Conservation (phyloP, 2,797 vertebrate genomes). For the Protonibea diacanthus region DNA sequence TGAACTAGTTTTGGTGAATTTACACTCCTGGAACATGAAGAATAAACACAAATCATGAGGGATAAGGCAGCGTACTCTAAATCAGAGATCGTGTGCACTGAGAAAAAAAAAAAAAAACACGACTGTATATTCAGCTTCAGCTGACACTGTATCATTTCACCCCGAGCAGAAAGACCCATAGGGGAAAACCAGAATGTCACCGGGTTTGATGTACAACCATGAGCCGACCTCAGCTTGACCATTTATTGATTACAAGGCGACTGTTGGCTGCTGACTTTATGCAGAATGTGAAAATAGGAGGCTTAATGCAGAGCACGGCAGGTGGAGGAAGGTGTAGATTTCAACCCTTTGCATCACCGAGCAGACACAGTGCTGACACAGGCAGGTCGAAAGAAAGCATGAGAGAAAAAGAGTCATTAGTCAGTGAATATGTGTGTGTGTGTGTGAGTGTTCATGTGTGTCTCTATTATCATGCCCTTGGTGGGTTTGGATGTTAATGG, state of each 20-base stretch:
- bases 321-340: conserved; percentile 63
- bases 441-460: conserved; percentile 33
- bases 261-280: conserved; percentile 72
- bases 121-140: conserved; percentile 38
- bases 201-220: conserved; percentile 68
- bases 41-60: conserved; percentile 24
- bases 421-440: conserved; percentile 29
- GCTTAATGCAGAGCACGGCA: conserved; percentile 42
- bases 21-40: conserved; percentile 21
- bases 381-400: conserved; percentile 52
- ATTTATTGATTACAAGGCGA: conserved; percentile 63
- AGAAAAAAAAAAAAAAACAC: conserved; percentile 3
- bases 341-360: conserved; percentile 67
- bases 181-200: conserved; percentile 63
- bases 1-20: conserved; percentile 31
- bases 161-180: conserved; percentile 43
- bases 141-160: conserved; percentile 59
- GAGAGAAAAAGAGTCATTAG: conserved; percentile 52
- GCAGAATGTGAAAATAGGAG: conserved; percentile 63
- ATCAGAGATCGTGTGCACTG: conserved; percentile 34
- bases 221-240: conserved; percentile 70
- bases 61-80: conserved; percentile 28
- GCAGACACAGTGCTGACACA: conserved; percentile 68
- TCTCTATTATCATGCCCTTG: conserved; percentile 43
- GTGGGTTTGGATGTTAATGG: conserved; percentile 53